A percentile compares a stretch with the other conserved stretches of the same genome.
phyloP scores from a whole-genome alignment of 2,888 invertebrate species.

The Lymantria dispar region DNA sequence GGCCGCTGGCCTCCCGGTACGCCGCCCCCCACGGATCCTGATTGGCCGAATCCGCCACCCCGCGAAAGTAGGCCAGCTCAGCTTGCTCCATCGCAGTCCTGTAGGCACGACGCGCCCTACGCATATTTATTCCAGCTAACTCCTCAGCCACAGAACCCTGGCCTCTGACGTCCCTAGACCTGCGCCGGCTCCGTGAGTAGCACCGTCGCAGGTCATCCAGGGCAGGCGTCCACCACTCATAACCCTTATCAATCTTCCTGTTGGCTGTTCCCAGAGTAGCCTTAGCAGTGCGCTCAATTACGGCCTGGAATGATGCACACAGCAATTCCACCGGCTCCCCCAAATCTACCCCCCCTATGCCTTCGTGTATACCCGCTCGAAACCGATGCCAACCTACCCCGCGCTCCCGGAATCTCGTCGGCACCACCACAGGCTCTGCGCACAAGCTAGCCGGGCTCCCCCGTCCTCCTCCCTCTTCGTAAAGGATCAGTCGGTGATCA shows the following conservation, averaged over 20 bases:
- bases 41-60: background rate
- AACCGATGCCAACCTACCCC: background rate
- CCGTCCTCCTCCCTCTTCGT: background rate
- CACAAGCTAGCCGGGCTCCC: background rate
- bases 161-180: background rate
- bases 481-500: conserved; percentile 27
- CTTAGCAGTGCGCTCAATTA: too few species aligned
- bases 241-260: background rate
- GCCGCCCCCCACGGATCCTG: conserved; percentile 26
- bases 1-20: conserved; percentile 22
- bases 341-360: background rate
- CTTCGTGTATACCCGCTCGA: background rate
- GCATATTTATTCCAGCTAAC: background rate
- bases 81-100: conserved; percentile 5
- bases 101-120: conserved; percentile 1
- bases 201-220: conserved; percentile 1
- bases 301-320: too few species aligned
- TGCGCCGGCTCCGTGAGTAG: too few species aligned
- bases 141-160: background rate
- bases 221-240: conserved; percentile 12
- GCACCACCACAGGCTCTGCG: background rate
- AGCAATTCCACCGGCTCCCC: too few species aligned
- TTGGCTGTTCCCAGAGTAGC: background rate
- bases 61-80: conserved; percentile 1
- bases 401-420: background rate